Base-by-base conservation (phyloP, 2,888 invertebrate species). In the Hirtodrosophila cameraria region DNA sequence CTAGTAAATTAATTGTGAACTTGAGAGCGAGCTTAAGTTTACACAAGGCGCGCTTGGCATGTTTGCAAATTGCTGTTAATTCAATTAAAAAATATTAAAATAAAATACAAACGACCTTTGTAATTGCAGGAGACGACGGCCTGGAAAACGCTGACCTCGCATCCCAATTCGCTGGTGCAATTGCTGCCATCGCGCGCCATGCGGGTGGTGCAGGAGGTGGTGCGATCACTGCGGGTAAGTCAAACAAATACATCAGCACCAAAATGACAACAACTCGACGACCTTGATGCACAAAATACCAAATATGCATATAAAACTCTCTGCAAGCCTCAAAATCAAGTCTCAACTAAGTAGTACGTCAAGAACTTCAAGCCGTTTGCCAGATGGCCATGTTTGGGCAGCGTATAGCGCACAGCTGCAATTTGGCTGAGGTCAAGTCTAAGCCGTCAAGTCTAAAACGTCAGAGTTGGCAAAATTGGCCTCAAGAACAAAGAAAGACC, bases 121-220 rank as follows among this genome's bases (percentile, higher is more conserved):
- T 63, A 43, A 64, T 87, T 88, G 39, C 80, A 91, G 91, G 91
- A 91, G 81, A 84, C 90, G 31, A 88, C 88, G 68, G 91, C 91
- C 82, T 91, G 91, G 91, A 90, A 90, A 74, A 88, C 89, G 61
- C 75, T 91, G 58, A 90, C 91, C 71, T 86, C 90, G 60, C 90
- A 90, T 77, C 90, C 91, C 43, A 91, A 91, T 77, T 89, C 91
- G 15, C 63, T 91, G 61, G 91, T 90, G 45, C 89, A 90, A 49
- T 81, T 88, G 52, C 72, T 90, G 60, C 91, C 91, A 2, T 90
- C 90, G 54, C 88, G 91, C 11, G 91, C 91, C 25, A 91, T 91
- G 91, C 88, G 90, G 35, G 90, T 90, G 58, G 91, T 91, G 54
- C 91, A 90, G 86, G 90, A 91, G 82, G 91, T 91, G 58, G 91